phyloP scores from a whole-genome alignment of 2,888 invertebrate species.

The Teinopalpus imperialis region DNA sequence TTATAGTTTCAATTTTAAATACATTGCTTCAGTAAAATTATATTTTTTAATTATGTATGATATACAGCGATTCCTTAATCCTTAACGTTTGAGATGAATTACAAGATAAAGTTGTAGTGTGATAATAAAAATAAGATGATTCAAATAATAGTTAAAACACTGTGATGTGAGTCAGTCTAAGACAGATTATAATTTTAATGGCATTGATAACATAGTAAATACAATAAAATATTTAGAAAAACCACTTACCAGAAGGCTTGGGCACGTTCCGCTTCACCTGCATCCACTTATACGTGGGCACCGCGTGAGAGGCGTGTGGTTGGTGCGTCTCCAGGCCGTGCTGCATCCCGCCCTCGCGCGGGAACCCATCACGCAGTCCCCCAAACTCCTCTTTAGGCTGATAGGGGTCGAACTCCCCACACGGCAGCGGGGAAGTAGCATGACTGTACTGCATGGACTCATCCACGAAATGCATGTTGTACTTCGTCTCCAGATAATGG shows the following conservation, averaged over 20 bases:
- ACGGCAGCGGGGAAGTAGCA: slow-evolving; percentile 71
- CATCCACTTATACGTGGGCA: slow-evolving; percentile 99
- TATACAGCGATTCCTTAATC: too few relatives aligned
- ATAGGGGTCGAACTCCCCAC: slow-evolving; percentile 83
- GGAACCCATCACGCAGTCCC: slow-evolving; percentile 63
- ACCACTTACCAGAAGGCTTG: slow-evolving; percentile 92
- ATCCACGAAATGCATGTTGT: slow-evolving; percentile 77
- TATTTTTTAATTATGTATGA: too few relatives aligned
- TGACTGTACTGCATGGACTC: slow-evolving; percentile 70
- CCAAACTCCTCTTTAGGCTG: slow-evolving; percentile 84
- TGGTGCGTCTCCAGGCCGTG: slow-evolving; percentile 58
- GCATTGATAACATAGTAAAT: too few relatives aligned
- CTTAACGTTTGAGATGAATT: too few relatives aligned
- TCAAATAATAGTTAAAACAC: too few relatives aligned
- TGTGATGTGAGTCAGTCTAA: too few relatives aligned
- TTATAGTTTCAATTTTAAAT: too few relatives aligned
- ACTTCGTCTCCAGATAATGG: slow-evolving; percentile 77
- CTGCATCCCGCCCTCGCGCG: slow-evolving; percentile 62
- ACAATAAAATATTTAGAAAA: too few relatives aligned
- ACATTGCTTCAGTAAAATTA: too few relatives aligned
- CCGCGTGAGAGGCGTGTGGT: slow-evolving; percentile 80
- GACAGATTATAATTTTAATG: too few relatives aligned
- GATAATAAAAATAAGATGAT: too few relatives aligned
- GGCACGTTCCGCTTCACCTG: slow-evolving; percentile 98
- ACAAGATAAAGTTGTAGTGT: too few relatives aligned